phyloP scores from a whole-genome alignment of 2,113 vertebrate genomes.

The Gopherus flavomarginatus region DNA sequence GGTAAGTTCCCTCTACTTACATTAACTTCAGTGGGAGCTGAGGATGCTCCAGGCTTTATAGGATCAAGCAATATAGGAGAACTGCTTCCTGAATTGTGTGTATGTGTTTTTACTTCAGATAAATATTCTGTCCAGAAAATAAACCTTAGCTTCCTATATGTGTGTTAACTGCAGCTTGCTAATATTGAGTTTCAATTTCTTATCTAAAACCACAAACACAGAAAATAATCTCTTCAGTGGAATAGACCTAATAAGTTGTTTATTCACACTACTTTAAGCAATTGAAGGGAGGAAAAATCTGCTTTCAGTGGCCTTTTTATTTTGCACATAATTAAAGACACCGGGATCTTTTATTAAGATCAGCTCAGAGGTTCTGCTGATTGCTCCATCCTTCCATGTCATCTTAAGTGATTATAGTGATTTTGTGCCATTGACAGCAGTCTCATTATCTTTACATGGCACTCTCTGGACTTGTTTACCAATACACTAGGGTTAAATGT shows the following conservation, averaged over 20 bases:
- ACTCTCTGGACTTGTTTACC: not conserved
- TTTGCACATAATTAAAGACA: not conserved
- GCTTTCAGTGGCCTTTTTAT: not conserved
- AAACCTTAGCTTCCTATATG: not conserved
- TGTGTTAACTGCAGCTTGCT: not conserved
- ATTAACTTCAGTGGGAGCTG: not conserved
- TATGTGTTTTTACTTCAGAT: not conserved
- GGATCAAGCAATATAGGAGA: not conserved
- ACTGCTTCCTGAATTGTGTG: not conserved
- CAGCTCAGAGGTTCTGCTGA: not conserved
- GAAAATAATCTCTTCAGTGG: not conserved
- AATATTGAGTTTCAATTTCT: not conserved
- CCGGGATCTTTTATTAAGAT: not conserved
- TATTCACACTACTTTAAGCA: not conserved
- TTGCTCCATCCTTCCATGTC: not conserved
- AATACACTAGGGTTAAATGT: not conserved
- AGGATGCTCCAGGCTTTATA: not conserved
- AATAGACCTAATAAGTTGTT: not conserved
- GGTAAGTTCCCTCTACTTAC: not conserved
- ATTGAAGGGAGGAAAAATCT: not conserved
- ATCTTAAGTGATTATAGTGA: not conserved
- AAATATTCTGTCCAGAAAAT: accelerated
- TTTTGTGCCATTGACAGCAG: not conserved
- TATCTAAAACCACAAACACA: not conserved
- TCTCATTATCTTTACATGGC: not conserved